phyloP scores from a whole-genome alignment of 2,797 vertebrate genomes.

The Microhierax caerulescens region DNA sequence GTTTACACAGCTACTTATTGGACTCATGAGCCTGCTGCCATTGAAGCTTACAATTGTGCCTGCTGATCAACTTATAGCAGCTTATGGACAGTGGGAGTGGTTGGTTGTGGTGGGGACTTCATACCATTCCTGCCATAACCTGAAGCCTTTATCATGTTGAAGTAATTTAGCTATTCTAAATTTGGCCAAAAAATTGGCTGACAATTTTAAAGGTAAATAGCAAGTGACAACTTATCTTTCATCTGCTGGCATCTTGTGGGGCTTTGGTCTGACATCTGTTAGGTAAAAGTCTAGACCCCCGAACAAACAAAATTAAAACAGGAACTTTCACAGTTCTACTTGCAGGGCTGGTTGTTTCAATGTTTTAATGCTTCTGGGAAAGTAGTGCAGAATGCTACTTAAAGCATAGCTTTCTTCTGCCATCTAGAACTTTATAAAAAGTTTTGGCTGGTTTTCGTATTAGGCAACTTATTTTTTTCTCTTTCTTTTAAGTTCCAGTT shows the following conservation, averaged over 20 bases:
- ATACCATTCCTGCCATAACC: neutral
- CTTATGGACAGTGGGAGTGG: neutral
- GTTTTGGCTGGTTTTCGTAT: neutral
- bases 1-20: neutral
- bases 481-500: neutral
- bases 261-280: neutral
- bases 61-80: neutral
- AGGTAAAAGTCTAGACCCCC: neutral
- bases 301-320: neutral
- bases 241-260: neutral
- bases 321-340: neutral
- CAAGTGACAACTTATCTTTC: neutral
- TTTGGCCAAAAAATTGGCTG: neutral
- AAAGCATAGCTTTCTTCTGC: neutral
- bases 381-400: neutral
- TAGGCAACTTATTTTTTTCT: neutral
- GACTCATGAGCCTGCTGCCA: neutral
- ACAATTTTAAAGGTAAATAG: neutral
- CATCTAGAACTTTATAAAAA: neutral
- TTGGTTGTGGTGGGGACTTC: neutral
- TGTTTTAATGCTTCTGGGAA: neutral
- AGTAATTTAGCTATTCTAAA: neutral
- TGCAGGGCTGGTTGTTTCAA: neutral
- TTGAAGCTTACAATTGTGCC: neutral
- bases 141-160: neutral